These are phyloP conservation scores for Zaprionus taronus DNA, from an alignment of 1,140 invertebrate species.

Conservation along the genomic window DNA sequence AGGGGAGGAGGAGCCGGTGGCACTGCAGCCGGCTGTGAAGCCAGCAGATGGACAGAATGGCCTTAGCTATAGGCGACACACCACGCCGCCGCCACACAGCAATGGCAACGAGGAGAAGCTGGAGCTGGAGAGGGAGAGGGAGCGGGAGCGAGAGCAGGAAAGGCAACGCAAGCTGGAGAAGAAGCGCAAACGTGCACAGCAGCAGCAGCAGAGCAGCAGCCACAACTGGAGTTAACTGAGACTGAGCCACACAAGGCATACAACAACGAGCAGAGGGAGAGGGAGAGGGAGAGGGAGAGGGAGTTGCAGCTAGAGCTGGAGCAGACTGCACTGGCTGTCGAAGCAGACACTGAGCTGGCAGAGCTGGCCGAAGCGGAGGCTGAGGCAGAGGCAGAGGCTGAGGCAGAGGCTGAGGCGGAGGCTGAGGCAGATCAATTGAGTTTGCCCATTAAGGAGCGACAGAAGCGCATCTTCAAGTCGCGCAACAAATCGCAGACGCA, in stretches of 20 bases:
- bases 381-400: neutral
- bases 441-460: constrained; percentile 75
- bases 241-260: neutral
- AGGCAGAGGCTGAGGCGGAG: neutral
- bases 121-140: neutral
- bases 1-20: constrained; percentile 26
- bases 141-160: neutral
- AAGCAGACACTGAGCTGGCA: neutral
- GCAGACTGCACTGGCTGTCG: neutral
- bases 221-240: neutral
- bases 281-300: neutral
- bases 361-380: neutral
- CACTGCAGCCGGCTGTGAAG: neutral
- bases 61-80: constrained; percentile 30
- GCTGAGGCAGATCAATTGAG: constrained; percentile 11
- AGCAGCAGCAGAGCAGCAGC: neutral
- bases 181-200: constrained; percentile 3
- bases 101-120: constrained; percentile 24
- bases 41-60: constrained; percentile 24
- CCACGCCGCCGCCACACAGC: neutral
- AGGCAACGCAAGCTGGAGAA: neutral
- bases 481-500: constrained; percentile 57
- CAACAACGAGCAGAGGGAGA: neutral
- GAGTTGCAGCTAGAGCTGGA: neutral
- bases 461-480: constrained; percentile 82